These are phyloP conservation scores for Dunckerocampus dactyliophorus DNA, from an alignment of 2,113 vertebrate genomes.

Conservation along the genomic window DNA sequence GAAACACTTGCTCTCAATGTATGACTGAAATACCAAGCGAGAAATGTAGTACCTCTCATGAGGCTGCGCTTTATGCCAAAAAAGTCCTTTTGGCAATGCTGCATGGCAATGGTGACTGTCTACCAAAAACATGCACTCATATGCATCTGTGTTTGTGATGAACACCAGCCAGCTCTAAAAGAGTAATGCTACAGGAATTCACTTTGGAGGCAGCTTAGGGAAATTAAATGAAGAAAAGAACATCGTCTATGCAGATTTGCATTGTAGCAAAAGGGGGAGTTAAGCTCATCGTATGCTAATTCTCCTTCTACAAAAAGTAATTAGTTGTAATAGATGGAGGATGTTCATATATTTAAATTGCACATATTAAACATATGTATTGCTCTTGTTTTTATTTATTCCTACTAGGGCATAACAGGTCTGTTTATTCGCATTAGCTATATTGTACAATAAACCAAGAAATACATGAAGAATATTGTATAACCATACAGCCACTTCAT, in stretches of 20 bases:
- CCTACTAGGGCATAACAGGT: constrained; percentile 48
- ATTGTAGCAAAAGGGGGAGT: too few species aligned
- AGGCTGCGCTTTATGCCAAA: constrained; percentile 51
- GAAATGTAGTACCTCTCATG: constrained; percentile 36
- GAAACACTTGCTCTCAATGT: constrained; percentile 64
- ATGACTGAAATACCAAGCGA: constrained; percentile 42
- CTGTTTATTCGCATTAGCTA: constrained; percentile 21
- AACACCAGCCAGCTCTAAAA: constrained; percentile 60
- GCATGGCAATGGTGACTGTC: constrained; percentile 49
- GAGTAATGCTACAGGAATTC: constrained; percentile 37
- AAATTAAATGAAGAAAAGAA: not conserved
- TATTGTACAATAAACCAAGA: constrained; percentile 39
- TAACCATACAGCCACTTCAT: too few species aligned
- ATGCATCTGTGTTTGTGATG: constrained; percentile 42
- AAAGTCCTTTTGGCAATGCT: constrained; percentile 49
- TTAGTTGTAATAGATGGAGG: constrained; percentile 7
- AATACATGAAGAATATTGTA: not conserved
- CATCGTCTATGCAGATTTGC: not conserved
- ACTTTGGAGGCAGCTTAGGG: constrained; percentile 5
- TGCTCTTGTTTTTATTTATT: constrained; percentile 33
- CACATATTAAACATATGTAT: constrained; percentile 34
- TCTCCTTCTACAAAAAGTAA: not conserved
- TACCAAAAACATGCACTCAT: constrained; percentile 69
- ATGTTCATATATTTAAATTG: constrained; percentile 38
- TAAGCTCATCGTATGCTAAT: not conserved